These are phyloP conservation scores for Acanthiza pusilla DNA, from an alignment of 2,797 vertebrate species.

Conservation along the genomic window DNA sequence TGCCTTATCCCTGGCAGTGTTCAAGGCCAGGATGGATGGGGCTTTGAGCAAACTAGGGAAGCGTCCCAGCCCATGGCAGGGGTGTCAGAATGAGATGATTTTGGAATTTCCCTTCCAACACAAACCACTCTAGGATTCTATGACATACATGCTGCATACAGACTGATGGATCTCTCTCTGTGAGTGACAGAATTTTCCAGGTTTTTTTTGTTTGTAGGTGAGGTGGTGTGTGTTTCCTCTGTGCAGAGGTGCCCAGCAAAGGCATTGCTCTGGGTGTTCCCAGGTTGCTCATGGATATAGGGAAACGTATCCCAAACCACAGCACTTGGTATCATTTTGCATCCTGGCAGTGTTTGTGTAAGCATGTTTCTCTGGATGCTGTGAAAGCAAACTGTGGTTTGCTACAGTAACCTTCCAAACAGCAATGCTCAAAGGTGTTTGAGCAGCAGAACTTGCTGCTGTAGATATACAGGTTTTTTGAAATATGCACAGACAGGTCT, in stretches of 20 bases:
- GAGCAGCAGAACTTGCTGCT: background rate
- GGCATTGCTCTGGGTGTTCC: fast-evolving
- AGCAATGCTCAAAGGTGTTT: background rate
- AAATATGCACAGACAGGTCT: background rate
- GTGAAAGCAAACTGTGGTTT: background rate
- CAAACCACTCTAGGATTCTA: background rate
- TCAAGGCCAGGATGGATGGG: background rate
- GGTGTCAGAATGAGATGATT: background rate
- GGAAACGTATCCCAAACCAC: background rate
- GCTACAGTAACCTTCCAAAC: background rate
- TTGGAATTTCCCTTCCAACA: background rate
- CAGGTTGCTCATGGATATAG: fast-evolving
- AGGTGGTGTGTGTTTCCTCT: background rate
- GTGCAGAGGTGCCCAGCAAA: background rate
- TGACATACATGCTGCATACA: background rate
- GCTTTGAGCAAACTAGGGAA: background rate
- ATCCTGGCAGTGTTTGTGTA: background rate
- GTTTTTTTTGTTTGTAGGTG: background rate
- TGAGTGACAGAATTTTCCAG: background rate
- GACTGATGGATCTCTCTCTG: background rate
- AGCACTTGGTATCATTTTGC: background rate
- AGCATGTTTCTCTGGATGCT: background rate
- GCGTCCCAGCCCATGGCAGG: background rate
- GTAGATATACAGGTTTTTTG: background rate
- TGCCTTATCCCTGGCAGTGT: background rate